These are phyloP conservation scores for Drosophila antonietae DNA, from an alignment of 2,888 invertebrate genomes.

Conservation along the genomic window DNA sequence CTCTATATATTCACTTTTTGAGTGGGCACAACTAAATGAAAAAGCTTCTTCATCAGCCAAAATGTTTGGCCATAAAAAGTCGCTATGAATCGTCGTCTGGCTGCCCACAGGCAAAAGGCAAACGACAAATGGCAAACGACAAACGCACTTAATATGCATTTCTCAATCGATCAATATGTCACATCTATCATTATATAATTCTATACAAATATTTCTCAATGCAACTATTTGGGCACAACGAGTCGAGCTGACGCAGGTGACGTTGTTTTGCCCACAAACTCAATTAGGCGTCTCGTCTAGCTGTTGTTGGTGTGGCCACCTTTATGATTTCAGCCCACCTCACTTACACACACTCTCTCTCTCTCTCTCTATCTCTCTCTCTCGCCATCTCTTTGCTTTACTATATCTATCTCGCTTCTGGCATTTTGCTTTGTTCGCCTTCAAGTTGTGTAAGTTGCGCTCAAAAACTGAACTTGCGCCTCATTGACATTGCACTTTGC, in stretches of 20 bases:
- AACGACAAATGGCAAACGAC: too few relatives aligned
- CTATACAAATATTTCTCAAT: slow-evolving; percentile 22
- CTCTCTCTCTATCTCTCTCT: not conserved
- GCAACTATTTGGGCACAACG: slow-evolving; percentile 48
- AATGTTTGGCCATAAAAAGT: slow-evolving; percentile 18
- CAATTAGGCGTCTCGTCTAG: slow-evolving; percentile 52
- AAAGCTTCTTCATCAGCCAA: slow-evolving; percentile 27
- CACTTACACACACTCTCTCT: not conserved
- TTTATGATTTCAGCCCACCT: slow-evolving; percentile 15
- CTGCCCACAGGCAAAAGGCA: slow-evolving; percentile 38
- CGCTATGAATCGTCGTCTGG: slow-evolving; percentile 19
- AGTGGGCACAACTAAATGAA: slow-evolving; percentile 14
- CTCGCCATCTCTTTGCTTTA: not conserved
- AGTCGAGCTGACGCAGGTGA: slow-evolving; percentile 6
- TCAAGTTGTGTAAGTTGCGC: slow-evolving; percentile 28
- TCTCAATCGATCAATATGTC: slow-evolving; percentile 37
- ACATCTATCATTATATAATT: slow-evolving; percentile 31
- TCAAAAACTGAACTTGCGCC: slow-evolving; percentile 26
- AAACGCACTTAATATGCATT: slow-evolving; percentile 23
- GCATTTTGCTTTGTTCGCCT: slow-evolving; percentile 20
- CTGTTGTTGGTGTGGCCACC: slow-evolving; percentile 42
- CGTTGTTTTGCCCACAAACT: slow-evolving; percentile 48
- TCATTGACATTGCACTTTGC: slow-evolving; percentile 45
- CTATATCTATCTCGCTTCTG: slow-evolving; percentile 1
- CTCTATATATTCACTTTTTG: not conserved